A percentile compares a stretch with the other conserved stretches of the same genome.
These are phyloP conservation scores for Apoda limacodes DNA, from an alignment of 2,888 invertebrate genomes.

Conservation along the genomic window DNA sequence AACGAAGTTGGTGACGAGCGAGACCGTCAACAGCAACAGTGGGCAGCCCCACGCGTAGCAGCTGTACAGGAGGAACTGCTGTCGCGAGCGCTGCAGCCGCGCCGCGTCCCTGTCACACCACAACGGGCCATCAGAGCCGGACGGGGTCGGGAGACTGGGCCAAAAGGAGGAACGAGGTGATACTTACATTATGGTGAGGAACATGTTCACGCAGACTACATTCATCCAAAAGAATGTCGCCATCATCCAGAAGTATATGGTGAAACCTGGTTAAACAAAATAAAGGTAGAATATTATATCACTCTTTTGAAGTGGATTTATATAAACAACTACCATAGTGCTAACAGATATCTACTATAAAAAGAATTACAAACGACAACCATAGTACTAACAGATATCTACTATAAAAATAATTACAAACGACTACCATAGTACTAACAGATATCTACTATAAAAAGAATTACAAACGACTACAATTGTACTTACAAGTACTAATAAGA, in stretches of 20 bases:
- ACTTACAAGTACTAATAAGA: too few relatives aligned
- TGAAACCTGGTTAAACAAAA: constrained; percentile 58
- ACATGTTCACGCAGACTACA: constrained; percentile 75
- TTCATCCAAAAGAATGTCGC: constrained; percentile 81
- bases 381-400: too few relatives aligned
- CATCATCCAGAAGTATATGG: constrained; percentile 72
- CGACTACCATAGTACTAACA: too few relatives aligned
- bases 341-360: too few relatives aligned
- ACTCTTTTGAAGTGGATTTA: neutral
- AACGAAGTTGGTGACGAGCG: constrained; percentile 63
- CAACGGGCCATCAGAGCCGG: neutral
- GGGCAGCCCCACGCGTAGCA: constrained; percentile 73
- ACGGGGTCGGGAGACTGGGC: neutral
- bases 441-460: too few relatives aligned
- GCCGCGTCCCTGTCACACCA: neutral
- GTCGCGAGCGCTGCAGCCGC: constrained; percentile 21
- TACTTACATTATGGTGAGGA: constrained; percentile 74
- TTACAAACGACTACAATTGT: too few relatives aligned
- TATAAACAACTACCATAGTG: too few relatives aligned
- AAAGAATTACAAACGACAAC: too few relatives aligned
- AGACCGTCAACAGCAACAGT: constrained; percentile 54
- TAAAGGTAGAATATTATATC: constrained; percentile 2
- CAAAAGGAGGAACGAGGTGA: neutral
- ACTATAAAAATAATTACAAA: too few relatives aligned
- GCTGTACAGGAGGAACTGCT: constrained; percentile 67